Evolutionary conservation across 1,140 invertebrate species (phyloP).

Genomic region (Drosophila jambulina): DNA sequence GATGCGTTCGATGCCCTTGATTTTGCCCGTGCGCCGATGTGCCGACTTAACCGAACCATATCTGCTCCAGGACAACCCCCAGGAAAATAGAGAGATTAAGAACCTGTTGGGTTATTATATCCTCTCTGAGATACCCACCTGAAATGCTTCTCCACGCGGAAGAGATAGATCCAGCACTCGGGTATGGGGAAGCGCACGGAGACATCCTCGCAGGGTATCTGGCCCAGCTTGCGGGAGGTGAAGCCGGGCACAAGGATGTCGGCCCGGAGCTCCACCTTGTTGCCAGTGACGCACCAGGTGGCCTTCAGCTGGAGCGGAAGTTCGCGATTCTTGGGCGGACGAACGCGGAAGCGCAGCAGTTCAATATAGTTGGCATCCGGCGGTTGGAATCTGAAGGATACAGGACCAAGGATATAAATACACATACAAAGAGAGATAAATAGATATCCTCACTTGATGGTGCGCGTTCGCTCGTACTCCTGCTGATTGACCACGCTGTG

Average conservation of each 20-base stretch:
- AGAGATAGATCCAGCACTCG: constrained; percentile 99
- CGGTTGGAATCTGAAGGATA: constrained; percentile 94
- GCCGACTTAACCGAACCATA: constrained; percentile 99
- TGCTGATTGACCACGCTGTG: constrained; percentile 97
- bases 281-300: constrained; percentile 93
- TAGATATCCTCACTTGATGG: constrained; percentile 90
- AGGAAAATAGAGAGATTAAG: background rate
- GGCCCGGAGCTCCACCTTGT: constrained; percentile 95
- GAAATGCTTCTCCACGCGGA: constrained; percentile 99
- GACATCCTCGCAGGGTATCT: constrained; percentile 99
- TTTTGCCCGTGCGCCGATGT: constrained; percentile 94
- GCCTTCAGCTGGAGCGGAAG: constrained; percentile 97
- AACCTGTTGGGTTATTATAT: too few relatives aligned
- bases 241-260: constrained; percentile 99
- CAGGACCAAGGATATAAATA: background rate
- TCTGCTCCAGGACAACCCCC: constrained; percentile 33
- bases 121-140: constrained; percentile 86
- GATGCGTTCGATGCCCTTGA: constrained; percentile 97
- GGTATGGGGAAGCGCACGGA: constrained; percentile 98
- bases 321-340: constrained; percentile 98
- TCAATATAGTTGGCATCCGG: constrained; percentile 99
- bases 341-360: constrained; percentile 97
- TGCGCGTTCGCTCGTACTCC: constrained; percentile 95
- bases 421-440: background rate
- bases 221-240: constrained; percentile 96